Percentiles rank a stretch among this genome's conserved stretches.
Conservation (phyloP, 2,888 invertebrate species). For the Agapetus fuscipes region DNA sequence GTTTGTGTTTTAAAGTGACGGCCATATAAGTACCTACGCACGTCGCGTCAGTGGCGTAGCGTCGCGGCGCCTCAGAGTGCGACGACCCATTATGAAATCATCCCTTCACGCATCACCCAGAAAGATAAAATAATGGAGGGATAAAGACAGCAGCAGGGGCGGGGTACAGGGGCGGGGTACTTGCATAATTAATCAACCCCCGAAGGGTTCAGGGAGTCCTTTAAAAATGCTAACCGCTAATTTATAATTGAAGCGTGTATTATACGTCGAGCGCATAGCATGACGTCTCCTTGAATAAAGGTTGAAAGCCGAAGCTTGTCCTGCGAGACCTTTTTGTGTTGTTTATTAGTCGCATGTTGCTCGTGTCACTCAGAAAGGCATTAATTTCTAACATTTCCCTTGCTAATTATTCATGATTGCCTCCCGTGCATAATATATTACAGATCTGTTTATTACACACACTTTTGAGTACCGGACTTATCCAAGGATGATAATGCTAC, state of each 20-base stretch:
- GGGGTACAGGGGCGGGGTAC: slow-evolving; percentile 5
- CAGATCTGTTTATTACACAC: no score
- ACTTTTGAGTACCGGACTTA: no score
- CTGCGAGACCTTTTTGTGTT: neutral
- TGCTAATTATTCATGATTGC: no score
- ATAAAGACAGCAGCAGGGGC: slow-evolving; percentile 17
- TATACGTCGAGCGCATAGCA: slow-evolving; percentile 4
- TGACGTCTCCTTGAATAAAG: neutral
- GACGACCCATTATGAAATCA: slow-evolving; percentile 14
- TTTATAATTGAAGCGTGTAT: slow-evolving; percentile 20
- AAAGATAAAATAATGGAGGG: slow-evolving; percentile 19
- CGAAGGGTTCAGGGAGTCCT: slow-evolving; percentile 13
- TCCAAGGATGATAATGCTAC: no score
- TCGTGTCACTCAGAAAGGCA: neutral
- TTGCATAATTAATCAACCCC: slow-evolving; percentile 21
- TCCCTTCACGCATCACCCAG: slow-evolving; percentile 15
- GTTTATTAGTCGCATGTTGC: neutral
- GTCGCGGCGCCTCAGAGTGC: no score
- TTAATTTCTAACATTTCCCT: neutral
- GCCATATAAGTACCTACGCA: no score
- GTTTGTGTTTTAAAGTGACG: no score
- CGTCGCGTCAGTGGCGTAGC: no score
- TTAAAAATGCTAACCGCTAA: slow-evolving; percentile 20
- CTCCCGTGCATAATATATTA: no score
- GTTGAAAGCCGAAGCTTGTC: slow-evolving; percentile 10